These are phyloP conservation scores for Venusia cambrica DNA, from an alignment of 2,888 invertebrate species.

Conservation along the genomic window DNA sequence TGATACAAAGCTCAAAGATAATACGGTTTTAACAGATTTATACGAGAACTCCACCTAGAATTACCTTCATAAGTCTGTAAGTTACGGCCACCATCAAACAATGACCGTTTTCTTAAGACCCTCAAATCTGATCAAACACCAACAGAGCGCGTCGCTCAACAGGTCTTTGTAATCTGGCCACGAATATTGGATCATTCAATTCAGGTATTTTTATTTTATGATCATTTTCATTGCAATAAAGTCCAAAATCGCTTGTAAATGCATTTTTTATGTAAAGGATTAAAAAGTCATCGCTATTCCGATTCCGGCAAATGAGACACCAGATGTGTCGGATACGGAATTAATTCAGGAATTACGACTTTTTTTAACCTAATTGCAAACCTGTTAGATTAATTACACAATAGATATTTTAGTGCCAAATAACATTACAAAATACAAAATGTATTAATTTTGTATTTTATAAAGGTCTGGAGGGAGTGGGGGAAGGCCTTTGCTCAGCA, in stretches of 20 bases:
- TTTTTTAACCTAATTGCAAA: no score
- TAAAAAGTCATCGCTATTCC: conserved; percentile 37
- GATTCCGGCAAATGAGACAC: conserved; percentile 40
- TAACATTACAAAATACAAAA: no score
- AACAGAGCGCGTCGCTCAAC: conserved; percentile 14
- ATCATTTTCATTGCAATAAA: conserved; percentile 26
- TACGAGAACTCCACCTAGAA: conserved; percentile 4
- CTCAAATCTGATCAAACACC: conserved; percentile 36
- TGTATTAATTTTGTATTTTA: no score
- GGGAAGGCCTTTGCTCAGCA: no score
- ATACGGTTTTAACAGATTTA: conserved; percentile 4
- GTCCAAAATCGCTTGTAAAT: conserved; percentile 26
- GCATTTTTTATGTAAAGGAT: conserved; percentile 32
- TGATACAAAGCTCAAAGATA: not conserved
- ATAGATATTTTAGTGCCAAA: no score
- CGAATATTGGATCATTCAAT: conserved; percentile 11
- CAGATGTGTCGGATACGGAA: conserved; percentile 35
- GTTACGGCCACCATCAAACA: conserved; percentile 15
- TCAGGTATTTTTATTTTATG: conserved; percentile 28
- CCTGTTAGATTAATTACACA: no score
- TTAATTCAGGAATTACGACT: conserved; percentile 15
- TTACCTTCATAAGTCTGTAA: conserved; percentile 12
- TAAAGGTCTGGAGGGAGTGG: no score
- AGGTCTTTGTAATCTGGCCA: conserved; percentile 9
- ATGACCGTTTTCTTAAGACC: conserved; percentile 35